Evolutionary conservation across 1,140 invertebrate genomes (phyloP).

Genomic region (Lucilia cuprina): DNA sequence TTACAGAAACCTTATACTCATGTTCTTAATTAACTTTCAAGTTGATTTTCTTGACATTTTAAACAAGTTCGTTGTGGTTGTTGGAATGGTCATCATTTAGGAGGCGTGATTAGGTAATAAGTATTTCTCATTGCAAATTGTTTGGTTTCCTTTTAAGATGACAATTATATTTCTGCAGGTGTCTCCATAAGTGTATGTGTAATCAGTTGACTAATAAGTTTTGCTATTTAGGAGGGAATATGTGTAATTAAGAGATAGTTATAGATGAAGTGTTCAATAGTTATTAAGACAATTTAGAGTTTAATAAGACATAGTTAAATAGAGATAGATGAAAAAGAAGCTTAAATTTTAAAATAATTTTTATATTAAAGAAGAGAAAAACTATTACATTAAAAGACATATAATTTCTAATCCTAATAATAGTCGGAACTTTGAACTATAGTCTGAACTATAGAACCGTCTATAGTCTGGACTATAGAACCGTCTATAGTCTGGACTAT

Average conservation of each 20-base stretch:
- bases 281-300: neutral
- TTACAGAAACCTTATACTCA: neutral
- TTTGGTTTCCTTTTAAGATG: neutral
- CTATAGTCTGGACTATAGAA: too few relatives aligned
- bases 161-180: neutral
- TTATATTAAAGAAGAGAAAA: too few relatives aligned
- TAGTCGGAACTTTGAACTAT: too few relatives aligned
- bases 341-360: too few relatives aligned
- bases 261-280: neutral
- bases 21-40: slow-evolving; percentile 8
- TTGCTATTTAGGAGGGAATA: neutral
- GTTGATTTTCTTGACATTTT: neutral
- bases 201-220: slow-evolving; percentile 6
- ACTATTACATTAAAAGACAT: too few relatives aligned
- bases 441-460: too few relatives aligned
- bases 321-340: neutral
- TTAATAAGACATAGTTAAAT: neutral
- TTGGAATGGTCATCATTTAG: neutral
- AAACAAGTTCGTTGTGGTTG: neutral
- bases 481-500: too few relatives aligned
- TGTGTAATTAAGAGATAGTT: neutral
- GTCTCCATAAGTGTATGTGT: neutral
- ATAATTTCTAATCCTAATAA: too few relatives aligned
- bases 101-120: neutral
- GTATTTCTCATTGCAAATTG: neutral